Evolutionary conservation across 2,888 invertebrate species (phyloP).

Genomic region (Galerucella calmariensis): DNA sequence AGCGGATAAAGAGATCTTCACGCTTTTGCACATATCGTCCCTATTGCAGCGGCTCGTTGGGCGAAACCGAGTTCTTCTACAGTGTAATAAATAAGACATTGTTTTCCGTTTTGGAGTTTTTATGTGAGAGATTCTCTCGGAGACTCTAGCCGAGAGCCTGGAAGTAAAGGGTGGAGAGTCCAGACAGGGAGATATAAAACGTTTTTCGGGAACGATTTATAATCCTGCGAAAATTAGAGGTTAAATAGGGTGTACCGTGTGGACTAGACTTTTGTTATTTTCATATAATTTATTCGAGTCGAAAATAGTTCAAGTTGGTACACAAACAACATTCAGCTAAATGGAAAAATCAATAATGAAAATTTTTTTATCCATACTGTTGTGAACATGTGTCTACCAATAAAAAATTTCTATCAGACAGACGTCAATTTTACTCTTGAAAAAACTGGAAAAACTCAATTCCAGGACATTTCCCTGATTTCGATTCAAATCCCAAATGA

Average conservation of each 20-base stretch:
- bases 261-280: conserved; percentile 5
- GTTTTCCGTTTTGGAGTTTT: conserved; percentile 45
- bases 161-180: conserved; percentile 37
- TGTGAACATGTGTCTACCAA: too few relatives aligned
- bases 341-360: too few relatives aligned
- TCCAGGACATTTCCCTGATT: conserved; percentile 40
- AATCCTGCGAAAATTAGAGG: conserved; percentile 36
- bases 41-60: conserved; percentile 31
- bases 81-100: conserved; percentile 44
- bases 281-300: conserved; percentile 1
- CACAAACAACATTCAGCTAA: too few relatives aligned
- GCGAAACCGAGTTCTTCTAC: conserved; percentile 33
- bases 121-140: conserved; percentile 30
- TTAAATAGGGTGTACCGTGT: conserved; percentile 12
- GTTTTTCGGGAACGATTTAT: conserved; percentile 33
- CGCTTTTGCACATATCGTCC: conserved; percentile 17
- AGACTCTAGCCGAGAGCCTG: conserved; percentile 32
- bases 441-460: conserved; percentile 37
- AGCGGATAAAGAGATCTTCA: neutral
- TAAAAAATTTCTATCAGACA: too few relatives aligned
- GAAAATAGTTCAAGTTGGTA: too few relatives aligned
- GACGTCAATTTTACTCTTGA: conserved; percentile 17
- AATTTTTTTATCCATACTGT: too few relatives aligned
- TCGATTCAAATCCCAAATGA: conserved; percentile 37
- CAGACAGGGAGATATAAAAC: conserved; percentile 37